Evolutionary conservation across 2,888 invertebrate species (phyloP).

Genomic region (Zygothrica quintamaculata): DNA sequence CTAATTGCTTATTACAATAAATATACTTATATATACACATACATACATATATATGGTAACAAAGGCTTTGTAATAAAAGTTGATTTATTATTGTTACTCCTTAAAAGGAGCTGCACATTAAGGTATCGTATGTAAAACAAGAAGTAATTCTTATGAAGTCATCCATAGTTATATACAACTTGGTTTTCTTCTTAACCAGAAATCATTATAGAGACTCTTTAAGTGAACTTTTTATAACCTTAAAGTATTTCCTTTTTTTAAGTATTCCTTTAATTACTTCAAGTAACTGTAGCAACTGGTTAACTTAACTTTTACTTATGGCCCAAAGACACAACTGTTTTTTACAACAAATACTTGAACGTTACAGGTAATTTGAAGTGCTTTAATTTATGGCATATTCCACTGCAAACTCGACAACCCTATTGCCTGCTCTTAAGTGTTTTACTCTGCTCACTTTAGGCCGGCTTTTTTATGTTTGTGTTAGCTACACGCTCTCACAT

Average conservation of each 20-base stretch:
- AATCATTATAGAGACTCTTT: too few species aligned
- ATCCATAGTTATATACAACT: conserved; percentile 11
- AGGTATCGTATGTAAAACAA: conserved; percentile 7
- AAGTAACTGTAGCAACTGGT: too few species aligned
- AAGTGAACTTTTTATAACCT: too few species aligned
- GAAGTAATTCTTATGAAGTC: conserved; percentile 49
- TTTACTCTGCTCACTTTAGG: conserved; percentile 14
- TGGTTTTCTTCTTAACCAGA: too few species aligned
- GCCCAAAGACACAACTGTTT: too few species aligned
- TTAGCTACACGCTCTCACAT: conserved; percentile 23
- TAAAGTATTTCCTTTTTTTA: too few species aligned
- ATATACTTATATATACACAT: conserved; percentile 4
- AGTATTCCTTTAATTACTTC: too few species aligned
- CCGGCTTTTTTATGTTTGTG: conserved; percentile 56
- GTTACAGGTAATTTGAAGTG: background rate
- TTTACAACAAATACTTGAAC: too few species aligned
- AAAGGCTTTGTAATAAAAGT: conserved; percentile 54
- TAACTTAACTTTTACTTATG: too few species aligned
- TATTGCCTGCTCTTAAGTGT: conserved; percentile 47
- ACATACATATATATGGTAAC: conserved; percentile 21
- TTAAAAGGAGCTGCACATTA: conserved; percentile 59
- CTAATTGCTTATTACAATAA: conserved; percentile 52
- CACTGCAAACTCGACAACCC: conserved; percentile 60
- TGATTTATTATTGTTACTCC: conserved; percentile 66
- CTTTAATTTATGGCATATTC: too few species aligned